These are phyloP conservation scores for Rhagophthalmus giganteus DNA, from an alignment of 2,888 invertebrate genomes.

Conservation along the genomic window DNA sequence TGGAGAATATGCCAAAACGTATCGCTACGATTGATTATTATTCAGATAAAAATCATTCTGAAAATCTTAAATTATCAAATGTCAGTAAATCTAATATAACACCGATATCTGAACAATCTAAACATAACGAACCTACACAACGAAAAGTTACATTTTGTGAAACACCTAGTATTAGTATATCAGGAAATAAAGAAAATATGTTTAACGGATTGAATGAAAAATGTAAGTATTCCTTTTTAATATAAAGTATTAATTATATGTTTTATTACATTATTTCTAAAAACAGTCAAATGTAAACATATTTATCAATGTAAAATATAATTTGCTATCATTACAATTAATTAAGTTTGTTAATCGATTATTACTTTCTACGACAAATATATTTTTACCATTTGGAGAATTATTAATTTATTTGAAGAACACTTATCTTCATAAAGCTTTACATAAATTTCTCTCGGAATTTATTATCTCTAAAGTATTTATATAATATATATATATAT, in stretches of 20 bases:
- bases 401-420: too few relatives aligned
- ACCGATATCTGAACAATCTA: slow-evolving; percentile 18
- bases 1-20: slow-evolving; percentile 35
- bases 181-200: background rate
- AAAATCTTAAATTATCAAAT: background rate
- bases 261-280: background rate
- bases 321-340: too few relatives aligned
- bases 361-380: too few relatives aligned
- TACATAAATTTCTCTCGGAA: too few relatives aligned
- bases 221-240: background rate
- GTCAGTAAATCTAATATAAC: slow-evolving; percentile 1
- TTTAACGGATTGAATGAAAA: background rate
- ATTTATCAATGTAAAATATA: too few relatives aligned
- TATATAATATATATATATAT: too few relatives aligned
- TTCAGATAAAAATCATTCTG: slow-evolving; percentile 9
- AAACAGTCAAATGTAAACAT: too few relatives aligned
- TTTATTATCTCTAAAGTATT: too few relatives aligned
- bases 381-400: too few relatives aligned
- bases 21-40: slow-evolving; percentile 40
- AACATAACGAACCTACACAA: slow-evolving; percentile 28
- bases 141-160: slow-evolving; percentile 47
- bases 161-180: slow-evolving; percentile 30
- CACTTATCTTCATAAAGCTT: too few relatives aligned
- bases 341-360: too few relatives aligned
- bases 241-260: background rate